Evolutionary conservation across 2,113 vertebrate genomes (phyloP), one percentile per base, ranked within the genome.

Genomic region (Phalacrocorax brasilianus): DNA sequence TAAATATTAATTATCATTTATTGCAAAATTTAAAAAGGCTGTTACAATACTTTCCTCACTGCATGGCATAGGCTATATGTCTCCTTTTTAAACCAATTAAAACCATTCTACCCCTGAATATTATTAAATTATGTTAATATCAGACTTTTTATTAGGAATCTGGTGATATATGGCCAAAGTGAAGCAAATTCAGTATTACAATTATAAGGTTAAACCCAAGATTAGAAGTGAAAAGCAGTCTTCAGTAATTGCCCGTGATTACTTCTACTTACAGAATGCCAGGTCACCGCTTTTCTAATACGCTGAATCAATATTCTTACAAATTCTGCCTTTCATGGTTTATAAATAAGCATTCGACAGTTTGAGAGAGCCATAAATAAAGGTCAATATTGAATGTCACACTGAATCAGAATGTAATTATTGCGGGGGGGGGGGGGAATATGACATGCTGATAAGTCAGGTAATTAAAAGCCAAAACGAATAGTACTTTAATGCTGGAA

Each of bases 391-490:
- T 92, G 94, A 97, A 97, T 96, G 96, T 95, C 89, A 95, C 85
- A 88, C 85, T 92, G 80, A 96, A 96, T 96, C 92, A 96, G 85
- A 94, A 94, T 92, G 93, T 92, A 97, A 97, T 97, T 96, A 95
- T 81, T 68, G 21, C 17, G 20, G 61, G 53, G 52, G 24, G 5
- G 5, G 49, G 32, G 49, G 66, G 76, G 70, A 97, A 95, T 97
- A 96, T 95, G 94, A 96, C 93, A 94, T 91, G 70, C 91, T 95
- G 94, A 94, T 97, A 95, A 93, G 82, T 70, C 82, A 89, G 83
- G 95, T 97, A 97, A 97, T 97, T 97, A 97, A 92, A 97, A 94
- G 63, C 89, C 92, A 95, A 96, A 97, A 93, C 53, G 18, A 97
- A 97, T 96, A 93, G 63, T 81, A 82, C 76, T 92, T 96, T 89